Conservation (phyloP, 1,140 invertebrate species). For the Drosophila bifasciata region DNA sequence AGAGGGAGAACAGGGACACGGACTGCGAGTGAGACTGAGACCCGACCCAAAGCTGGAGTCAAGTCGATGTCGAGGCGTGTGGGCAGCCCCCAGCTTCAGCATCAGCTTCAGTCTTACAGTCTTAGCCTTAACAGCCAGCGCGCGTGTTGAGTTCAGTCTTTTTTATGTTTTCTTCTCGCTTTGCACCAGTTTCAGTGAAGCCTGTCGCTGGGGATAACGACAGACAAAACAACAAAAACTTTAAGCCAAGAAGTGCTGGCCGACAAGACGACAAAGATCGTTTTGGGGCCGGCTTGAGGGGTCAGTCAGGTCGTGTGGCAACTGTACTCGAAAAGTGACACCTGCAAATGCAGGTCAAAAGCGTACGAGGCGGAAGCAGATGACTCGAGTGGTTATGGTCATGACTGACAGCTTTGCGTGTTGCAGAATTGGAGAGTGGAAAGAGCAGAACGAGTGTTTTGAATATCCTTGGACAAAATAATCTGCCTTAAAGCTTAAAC, state of each 20-base stretch:
- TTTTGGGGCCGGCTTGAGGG: slow-evolving; percentile 14
- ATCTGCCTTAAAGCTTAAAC: not conserved
- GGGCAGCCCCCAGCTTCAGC: slow-evolving; percentile 14
- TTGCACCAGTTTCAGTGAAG: slow-evolving; percentile 45
- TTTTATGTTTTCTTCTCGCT: slow-evolving; percentile 42
- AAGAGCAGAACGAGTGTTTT: not conserved
- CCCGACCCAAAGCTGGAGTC: slow-evolving; percentile 26
- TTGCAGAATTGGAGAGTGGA: slow-evolving; percentile 10
- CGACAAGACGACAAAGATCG: slow-evolving; percentile 37
- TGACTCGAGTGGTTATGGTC: slow-evolving; percentile 28
- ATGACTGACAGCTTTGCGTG: slow-evolving; percentile 41
- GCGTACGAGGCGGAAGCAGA: slow-evolving; percentile 31
- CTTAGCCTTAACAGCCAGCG: too few species aligned
- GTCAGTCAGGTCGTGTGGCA: slow-evolving; percentile 47
- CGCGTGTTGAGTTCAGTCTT: slow-evolving; percentile 40
- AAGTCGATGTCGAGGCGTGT: slow-evolving; percentile 45
- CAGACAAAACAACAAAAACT: slow-evolving; percentile 18
- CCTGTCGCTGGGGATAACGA: slow-evolving; percentile 45
- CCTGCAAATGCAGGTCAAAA: slow-evolving; percentile 46
- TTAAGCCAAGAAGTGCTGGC: slow-evolving; percentile 24
- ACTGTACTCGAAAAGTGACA: slow-evolving; percentile 49
- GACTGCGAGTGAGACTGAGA: slow-evolving; percentile 8
- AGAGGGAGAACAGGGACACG: slow-evolving; percentile 21
- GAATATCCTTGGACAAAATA: slow-evolving; percentile 16
- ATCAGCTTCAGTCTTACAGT: not conserved